Base-by-base conservation (phyloP, 1,140 invertebrate genomes). In the Drosophila bipectinata region DNA sequence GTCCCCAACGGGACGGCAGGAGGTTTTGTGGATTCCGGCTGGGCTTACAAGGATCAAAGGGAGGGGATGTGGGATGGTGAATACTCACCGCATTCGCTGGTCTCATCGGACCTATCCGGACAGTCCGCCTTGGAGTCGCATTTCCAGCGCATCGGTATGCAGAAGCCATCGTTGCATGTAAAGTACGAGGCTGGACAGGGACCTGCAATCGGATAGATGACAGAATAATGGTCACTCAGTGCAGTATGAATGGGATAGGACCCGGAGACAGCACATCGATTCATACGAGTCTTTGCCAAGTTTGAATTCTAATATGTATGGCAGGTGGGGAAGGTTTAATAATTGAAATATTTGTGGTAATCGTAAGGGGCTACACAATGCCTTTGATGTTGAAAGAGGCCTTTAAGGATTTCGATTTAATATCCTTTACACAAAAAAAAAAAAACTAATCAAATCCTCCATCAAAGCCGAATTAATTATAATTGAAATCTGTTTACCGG, bases 81-180 rank as follows among this genome's bases (percentile, higher is more conserved):
- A 28, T 64, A 90, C 92, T 92, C 89, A 94, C 94, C 92, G 83
- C 94, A 95, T 59, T 93, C 91, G 53, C 91, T 74, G 57, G 91
- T 91, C 91, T 96, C 96, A 91, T 96, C 95, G 57, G 94, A 94
- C 34, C 92, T 94, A 92, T 96, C 95, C 12, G 91, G 90, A 92
- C 96, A 96, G 88, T 96, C 95, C 45, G 92, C 77, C 53, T 93
- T 92, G 8, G 89, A 90, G 92, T 96, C 94, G 92, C 95, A 96
- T 81, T 93, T 93, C 93, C 94, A 94, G 57, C 92, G 92, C 66
- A 90, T 82, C 44, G 94, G 93, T 83, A 96, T 94, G 90, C 95
- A 96, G 71, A 93, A 92, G 45, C 94, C 93, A 71, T 93, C 93
- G 55, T 91, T 92, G 91, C 95, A 96, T 68, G 91, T 90, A 91